These are phyloP conservation scores for Lacanobia oleracea DNA, from an alignment of 2,888 invertebrate species.

Conservation along the genomic window DNA sequence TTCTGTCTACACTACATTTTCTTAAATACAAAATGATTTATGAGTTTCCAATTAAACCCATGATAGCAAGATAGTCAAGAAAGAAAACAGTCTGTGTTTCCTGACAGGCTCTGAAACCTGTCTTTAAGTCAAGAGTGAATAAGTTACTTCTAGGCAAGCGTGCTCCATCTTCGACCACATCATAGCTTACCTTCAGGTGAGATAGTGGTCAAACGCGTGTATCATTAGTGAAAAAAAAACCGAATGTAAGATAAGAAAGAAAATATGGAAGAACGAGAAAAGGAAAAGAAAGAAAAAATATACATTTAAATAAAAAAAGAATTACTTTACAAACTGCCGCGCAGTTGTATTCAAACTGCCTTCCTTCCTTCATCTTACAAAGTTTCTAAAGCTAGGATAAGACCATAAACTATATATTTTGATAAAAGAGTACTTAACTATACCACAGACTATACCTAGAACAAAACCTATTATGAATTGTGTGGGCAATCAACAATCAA, in stretches of 20 bases:
- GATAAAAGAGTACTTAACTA: not conserved
- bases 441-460: no score
- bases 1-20: not conserved
- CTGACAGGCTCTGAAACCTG: no score
- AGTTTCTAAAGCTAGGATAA: not conserved
- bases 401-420: not conserved
- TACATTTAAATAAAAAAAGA: not conserved
- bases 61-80: not conserved
- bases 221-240: no score
- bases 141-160: no score
- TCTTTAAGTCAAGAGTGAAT: no score
- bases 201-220: no score
- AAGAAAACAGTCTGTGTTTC: no score
- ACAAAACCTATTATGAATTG: constrained; percentile 19
- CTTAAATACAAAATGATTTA: no score
- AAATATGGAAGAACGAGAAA: not conserved
- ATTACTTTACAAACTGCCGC: not conserved
- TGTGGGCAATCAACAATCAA: constrained; percentile 14
- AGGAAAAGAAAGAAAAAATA: no score
- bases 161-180: no score
- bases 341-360: not conserved
- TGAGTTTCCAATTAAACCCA: not conserved
- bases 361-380: constrained; percentile 8
- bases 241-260: not conserved
- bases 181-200: no score